Base-by-base conservation (phyloP, 2,113 vertebrate species). In the Anguilla japonica region DNA sequence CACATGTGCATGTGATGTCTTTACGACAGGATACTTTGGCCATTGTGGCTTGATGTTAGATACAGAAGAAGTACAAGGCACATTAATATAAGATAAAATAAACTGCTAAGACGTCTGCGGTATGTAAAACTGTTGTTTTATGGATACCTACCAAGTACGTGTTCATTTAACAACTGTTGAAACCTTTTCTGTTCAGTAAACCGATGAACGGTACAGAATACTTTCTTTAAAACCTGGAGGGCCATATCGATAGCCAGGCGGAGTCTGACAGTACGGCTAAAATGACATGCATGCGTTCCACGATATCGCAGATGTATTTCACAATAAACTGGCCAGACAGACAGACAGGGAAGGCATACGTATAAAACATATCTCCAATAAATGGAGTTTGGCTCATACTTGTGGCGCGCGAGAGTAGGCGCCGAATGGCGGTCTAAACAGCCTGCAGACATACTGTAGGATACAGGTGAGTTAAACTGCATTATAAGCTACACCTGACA, bases 401-500 rank as follows among this genome's bases (percentile, higher is more conserved):
- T 57, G 1, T 29, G 29, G 84, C 63, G n/a, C 43, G n/a, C 1
- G n/a, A 78, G 34, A 78, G 71, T 81, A 46, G 40, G 6, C 40
- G 26, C 81, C 22, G 78, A 85, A 85, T 60, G 78, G 78, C 84
- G 39, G n/a, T 78, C 29, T 80, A 29, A 15, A 50, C 29, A 57
- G 75, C 34, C 46, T 40, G 4, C 79, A 63, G 5, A 50, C 29
- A 81, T 79, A 83, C 56, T 39, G 41, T 75, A 56, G 85, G 85
- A 63, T 88, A 90, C 87, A 90, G 89, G 89, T 88, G 87, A 90
- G 85, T 75, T 40, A 20, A 84, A 16, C 82, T 81, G 41, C 56
- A 67, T 67, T 46, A 79, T 34, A 67, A 8, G 5, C 60, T 22
- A 43, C 71, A 83, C 63, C 67, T 83, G 3, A 18, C 67, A 83